Evolutionary conservation across 2,888 invertebrate genomes (phyloP).

Genomic region (Embidobia sp.): DNA sequence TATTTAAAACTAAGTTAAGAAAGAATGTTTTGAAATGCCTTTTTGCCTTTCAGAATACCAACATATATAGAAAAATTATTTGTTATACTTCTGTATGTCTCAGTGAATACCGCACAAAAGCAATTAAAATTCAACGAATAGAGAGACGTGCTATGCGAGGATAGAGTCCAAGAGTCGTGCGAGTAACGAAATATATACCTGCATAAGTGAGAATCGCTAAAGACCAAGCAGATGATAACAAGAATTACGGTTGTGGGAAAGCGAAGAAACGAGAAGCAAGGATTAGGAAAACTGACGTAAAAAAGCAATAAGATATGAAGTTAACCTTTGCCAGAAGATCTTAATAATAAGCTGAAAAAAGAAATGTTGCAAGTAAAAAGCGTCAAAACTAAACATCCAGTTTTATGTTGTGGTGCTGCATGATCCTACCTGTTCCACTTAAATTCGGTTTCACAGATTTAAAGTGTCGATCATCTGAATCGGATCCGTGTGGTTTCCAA

Average conservation of each 20-base stretch:
- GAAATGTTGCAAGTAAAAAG: constrained; percentile 69
- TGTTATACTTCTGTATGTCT: constrained; percentile 51
- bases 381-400: constrained; percentile 47
- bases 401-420: background rate
- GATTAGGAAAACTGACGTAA: constrained; percentile 68
- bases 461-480: constrained; percentile 83
- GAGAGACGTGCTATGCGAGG: constrained; percentile 17
- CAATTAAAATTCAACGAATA: background rate
- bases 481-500: constrained; percentile 84
- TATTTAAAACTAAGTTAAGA: no score
- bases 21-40: no score
- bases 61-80: no score
- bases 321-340: constrained; percentile 71
- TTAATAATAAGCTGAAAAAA: constrained; percentile 75
- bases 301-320: constrained; percentile 70
- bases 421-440: constrained; percentile 58
- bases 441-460: constrained; percentile 83
- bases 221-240: constrained; percentile 61
- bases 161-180: constrained; percentile 45
- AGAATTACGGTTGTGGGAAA: constrained; percentile 61
- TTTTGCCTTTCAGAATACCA: background rate
- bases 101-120: constrained; percentile 18
- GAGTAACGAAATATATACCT: constrained; percentile 53
- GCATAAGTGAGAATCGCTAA: constrained; percentile 55
- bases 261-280: constrained; percentile 68